Base-by-base conservation (phyloP, 2,888 invertebrate species). In the Acholoe squamosa region DNA sequence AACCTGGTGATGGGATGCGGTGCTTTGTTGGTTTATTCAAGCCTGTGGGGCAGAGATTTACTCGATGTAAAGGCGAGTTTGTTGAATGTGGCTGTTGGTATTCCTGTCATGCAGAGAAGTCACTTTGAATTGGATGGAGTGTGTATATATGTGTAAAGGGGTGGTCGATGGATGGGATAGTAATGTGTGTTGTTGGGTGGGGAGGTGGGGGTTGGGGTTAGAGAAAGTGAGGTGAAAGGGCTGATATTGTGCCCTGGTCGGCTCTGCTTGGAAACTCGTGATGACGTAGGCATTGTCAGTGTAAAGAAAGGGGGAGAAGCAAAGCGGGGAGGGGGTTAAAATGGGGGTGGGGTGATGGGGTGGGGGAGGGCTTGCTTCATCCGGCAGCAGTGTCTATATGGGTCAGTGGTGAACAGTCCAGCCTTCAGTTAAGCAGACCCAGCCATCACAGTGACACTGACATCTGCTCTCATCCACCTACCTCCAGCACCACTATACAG, bases 251-350 rank as follows among this genome's bases (percentile, higher is more conserved):
- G 43, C 43, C 43, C 43, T 76, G 28, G 25, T 22, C 25, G 61
- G 25, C 22, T 61, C 61, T 61, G 61, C 61, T 61, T 71, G 25
- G 84, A 22, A 84, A 84, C 84, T 16, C 84, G 43, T 43, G 84
- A 84, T 84, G 84, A 84, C 84, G 84, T 51, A n/a, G 84, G 84
- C 84, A 84, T 84, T 84, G 84, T 77, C 77, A 77, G 77, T 77
- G 77, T 28, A 77, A 19, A 33, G 43, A 43, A 28, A 28, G 71
- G 28, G 25, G 71, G 7, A 25, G 14, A 28, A 28, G 71, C 5
- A 28, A 25, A 25, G 7, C 5, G 25, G 71, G 71, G 31, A 5
- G 25, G 76, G 76, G 31, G 25, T 76, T 28, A 76, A 28, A n/a
- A n/a, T 16, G 19, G 31, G 16, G 76, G 3, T 0, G 76, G 31